Base-by-base conservation (phyloP, 1,140 invertebrate genomes). In the Dermatophagoides farinae region DNA sequence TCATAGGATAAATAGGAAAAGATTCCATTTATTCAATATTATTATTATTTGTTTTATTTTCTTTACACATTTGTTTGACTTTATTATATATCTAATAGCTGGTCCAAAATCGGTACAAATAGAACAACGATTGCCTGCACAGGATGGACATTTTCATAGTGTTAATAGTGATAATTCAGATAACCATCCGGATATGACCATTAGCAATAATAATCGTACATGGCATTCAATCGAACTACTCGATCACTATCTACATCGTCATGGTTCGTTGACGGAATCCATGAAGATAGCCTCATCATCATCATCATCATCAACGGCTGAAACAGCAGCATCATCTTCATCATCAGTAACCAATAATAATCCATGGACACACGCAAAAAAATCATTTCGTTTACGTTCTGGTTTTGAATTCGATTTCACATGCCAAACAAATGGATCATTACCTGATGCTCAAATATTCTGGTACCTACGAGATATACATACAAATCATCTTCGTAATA, bases 401-500 rank as follows among this genome's bases (percentile, higher is more conserved):
- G 85, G 85, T 64, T 83, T 82, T 68, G 76, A 80, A 62, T 85
- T 86, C 67, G 83, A 88, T 63, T 78, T 90, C 23, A 82, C 85
- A 68, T 90, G 87, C 68, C 79, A 82, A 65, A 82, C 84, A 23
- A 79, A 79, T 0, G 87, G 86, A 44, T 88, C 86, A 0, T 75
- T 82, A 60, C 86, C 87, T 0, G 79, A 82, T 64, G 84, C 86
- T 2, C 72, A 78, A n/a, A 85, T 90, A 66, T 82, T 83, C 22
- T 74, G 73, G 73, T 89, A 18, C 4, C 23, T 55, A 20, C 41
- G 38, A 39, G 38, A 55, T 44, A n/a, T 18, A 12, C 5, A 23
- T n/a, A 44, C 53, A 14, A 55, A 39, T 22, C 10, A 5, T 11
- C 14, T 25, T 5, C 14, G 25, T 12, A 23, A 55, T 40, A 39